Evolutionary conservation across 1,140 invertebrate species (phyloP).

Genomic region (Lordiphosa collinella): DNA sequence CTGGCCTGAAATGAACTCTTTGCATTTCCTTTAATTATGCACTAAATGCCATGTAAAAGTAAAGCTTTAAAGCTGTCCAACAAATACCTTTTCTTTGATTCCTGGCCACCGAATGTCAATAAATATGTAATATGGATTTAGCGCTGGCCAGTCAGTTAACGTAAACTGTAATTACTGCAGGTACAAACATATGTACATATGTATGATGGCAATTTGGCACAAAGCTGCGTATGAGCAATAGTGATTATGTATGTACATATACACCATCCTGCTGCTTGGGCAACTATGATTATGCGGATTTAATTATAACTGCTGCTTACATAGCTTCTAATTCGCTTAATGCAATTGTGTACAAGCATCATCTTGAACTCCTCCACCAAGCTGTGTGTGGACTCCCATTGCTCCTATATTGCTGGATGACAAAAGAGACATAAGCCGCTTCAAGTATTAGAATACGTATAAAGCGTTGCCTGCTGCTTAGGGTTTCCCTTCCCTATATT

Average conservation of each 20-base stretch:
- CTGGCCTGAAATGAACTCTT: too few relatives aligned
- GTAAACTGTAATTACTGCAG: slow-evolving; percentile 14
- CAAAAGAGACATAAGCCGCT: slow-evolving; percentile 33
- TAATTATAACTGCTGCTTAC: slow-evolving; percentile 66
- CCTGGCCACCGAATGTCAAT: background rate
- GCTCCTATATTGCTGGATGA: slow-evolving; percentile 31
- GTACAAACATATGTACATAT: slow-evolving; percentile 5
- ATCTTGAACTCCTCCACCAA: background rate
- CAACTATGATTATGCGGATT: slow-evolving; percentile 45
- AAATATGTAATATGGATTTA: slow-evolving; percentile 4
- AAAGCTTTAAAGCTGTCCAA: background rate
- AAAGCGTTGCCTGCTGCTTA: slow-evolving; percentile 1
- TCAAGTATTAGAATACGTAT: slow-evolving; percentile 17
- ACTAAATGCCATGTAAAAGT: background rate
- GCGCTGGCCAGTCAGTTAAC: background rate
- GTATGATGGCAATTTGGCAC: slow-evolving; percentile 7
- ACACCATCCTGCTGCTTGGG: slow-evolving; percentile 8
- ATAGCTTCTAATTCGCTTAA: slow-evolving; percentile 39
- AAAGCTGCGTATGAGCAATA: slow-evolving; percentile 43
- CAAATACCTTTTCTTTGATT: background rate
- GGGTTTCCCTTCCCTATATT: slow-evolving; percentile 8
- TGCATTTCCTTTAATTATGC: too few relatives aligned
- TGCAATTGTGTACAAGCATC: slow-evolving; percentile 18
- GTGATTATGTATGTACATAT: slow-evolving; percentile 53
- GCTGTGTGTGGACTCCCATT: background rate